phyloP scores from a whole-genome alignment of 2,113 vertebrate species.

The Cervus canadensis region DNA sequence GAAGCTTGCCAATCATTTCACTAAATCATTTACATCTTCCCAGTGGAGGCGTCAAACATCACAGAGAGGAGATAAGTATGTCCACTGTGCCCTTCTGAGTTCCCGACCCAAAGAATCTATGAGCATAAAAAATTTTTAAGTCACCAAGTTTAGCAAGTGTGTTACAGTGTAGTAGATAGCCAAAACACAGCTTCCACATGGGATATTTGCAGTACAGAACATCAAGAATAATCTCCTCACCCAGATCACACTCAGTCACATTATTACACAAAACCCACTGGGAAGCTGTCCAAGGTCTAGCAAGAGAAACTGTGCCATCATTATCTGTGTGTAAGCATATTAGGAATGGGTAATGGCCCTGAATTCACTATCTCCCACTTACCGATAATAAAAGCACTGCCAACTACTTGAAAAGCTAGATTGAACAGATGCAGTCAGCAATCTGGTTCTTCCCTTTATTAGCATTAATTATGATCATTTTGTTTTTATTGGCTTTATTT shows the following conservation, averaged over 20 bases:
- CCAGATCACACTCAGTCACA: not conserved
- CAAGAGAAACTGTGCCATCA: not conserved
- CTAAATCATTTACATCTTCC: not conserved
- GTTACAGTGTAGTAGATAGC: not conserved
- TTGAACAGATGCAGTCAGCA: slow-evolving; percentile 43
- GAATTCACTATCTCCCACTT: not conserved
- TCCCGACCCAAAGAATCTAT: not conserved
- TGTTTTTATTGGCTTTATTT: slow-evolving; percentile 51
- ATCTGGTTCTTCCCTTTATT: slow-evolving; percentile 54
- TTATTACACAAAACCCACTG: not conserved
- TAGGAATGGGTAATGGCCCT: not conserved
- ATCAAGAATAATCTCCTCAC: not conserved
- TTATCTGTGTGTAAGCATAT: not conserved
- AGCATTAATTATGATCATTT: slow-evolving; percentile 49
- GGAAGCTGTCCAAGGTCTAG: not conserved
- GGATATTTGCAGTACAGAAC: not conserved
- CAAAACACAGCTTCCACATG: not conserved
- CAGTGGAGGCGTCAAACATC: not conserved
- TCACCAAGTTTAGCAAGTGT: not conserved
- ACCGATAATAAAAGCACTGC: slow-evolving; percentile 7
- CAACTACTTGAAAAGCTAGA: slow-evolving; percentile 36
- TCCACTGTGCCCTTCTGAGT: not conserved
- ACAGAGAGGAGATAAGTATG: not conserved
- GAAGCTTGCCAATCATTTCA: not conserved
- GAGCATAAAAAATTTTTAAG: not conserved